Evolutionary conservation across 35 echinoderm and acorn worm genomes (phyloP).

Genomic region (Anneissia japonica): DNA sequence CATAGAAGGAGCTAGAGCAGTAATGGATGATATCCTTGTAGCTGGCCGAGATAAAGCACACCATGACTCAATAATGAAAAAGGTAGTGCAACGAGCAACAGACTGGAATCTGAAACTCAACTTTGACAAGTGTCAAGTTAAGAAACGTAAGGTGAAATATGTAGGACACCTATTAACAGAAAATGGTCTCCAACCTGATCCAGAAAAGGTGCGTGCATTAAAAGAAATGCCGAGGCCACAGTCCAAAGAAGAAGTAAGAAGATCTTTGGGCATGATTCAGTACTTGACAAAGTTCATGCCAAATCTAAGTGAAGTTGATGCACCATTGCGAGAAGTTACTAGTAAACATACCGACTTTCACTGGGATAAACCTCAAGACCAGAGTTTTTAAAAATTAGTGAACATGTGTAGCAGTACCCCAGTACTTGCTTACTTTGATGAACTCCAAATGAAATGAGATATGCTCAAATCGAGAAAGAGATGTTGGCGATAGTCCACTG

Average conservation of each 20-base stretch:
- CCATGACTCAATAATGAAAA: slow-evolving; percentile 40
- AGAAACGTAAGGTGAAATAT: slow-evolving; percentile 62
- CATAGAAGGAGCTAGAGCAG: slow-evolving; percentile 41
- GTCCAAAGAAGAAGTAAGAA: slow-evolving; percentile 51
- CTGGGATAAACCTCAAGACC: slow-evolving; percentile 42
- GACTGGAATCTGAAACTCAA: slow-evolving; percentile 77
- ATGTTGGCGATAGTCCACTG: slow-evolving; percentile 62
- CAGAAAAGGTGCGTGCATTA: slow-evolving; percentile 58
- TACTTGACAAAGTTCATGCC: slow-evolving; percentile 66
- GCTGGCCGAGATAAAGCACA: slow-evolving; percentile 37
- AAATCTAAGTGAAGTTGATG: slow-evolving; percentile 51
- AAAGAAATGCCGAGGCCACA: slow-evolving; percentile 52
- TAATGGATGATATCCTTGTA: slow-evolving; percentile 51
- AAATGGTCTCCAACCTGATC: slow-evolving; percentile 26
- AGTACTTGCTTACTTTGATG: slow-evolving; percentile 41
- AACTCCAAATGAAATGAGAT: slow-evolving; percentile 44
- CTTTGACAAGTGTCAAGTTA: slow-evolving; percentile 59
- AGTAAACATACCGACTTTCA: slow-evolving; percentile 36
- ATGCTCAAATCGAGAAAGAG: slow-evolving; percentile 71
- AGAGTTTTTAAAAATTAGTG: slow-evolving; percentile 23
- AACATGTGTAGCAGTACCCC: slow-evolving; percentile 22
- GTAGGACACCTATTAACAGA: slow-evolving; percentile 59
- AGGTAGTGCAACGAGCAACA: slow-evolving; percentile 51
- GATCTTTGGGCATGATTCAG: slow-evolving; percentile 51
- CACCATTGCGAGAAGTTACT: slow-evolving; percentile 37